Evolutionary conservation across 2,113 vertebrate genomes (phyloP).

Genomic region (Galeopterus variegatus): DNA sequence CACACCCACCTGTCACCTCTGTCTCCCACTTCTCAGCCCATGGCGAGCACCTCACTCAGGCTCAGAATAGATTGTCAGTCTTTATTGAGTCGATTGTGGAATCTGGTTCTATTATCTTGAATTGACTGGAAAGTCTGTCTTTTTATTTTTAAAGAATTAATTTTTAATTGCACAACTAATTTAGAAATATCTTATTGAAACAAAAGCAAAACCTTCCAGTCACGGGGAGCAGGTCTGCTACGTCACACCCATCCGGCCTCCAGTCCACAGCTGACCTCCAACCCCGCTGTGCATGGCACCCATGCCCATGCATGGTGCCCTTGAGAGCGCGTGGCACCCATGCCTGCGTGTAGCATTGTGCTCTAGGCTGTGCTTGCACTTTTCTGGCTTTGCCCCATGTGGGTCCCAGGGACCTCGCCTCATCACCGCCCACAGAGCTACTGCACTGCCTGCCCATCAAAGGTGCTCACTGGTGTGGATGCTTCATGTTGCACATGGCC

Average conservation of each 20-base stretch:
- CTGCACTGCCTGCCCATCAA: neutral
- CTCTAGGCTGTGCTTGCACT: neutral
- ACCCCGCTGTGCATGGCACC: no score
- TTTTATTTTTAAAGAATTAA: constrained; percentile 33
- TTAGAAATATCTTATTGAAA: neutral
- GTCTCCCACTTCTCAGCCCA: neutral
- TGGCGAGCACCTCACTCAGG: neutral
- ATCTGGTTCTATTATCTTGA: neutral
- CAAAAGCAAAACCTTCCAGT: constrained; percentile 7
- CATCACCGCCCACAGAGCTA: neutral
- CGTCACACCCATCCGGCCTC: neutral
- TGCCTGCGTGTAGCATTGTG: neutral
- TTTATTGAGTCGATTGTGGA: neutral
- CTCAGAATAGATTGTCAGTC: neutral
- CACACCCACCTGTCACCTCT: neutral
- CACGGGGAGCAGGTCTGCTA: neutral
- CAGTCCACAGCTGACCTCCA: neutral
- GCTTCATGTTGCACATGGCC: neutral
- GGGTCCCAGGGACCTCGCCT: no score
- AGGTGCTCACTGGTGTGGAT: neutral
- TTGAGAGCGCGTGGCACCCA: neutral
- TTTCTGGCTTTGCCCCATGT: neutral
- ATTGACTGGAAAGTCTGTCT: neutral
- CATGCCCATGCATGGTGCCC: neutral
- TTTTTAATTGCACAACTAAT: constrained; percentile 47